phyloP scores from a whole-genome alignment of 2,888 invertebrate genomes.

The Cheilosia soror region DNA sequence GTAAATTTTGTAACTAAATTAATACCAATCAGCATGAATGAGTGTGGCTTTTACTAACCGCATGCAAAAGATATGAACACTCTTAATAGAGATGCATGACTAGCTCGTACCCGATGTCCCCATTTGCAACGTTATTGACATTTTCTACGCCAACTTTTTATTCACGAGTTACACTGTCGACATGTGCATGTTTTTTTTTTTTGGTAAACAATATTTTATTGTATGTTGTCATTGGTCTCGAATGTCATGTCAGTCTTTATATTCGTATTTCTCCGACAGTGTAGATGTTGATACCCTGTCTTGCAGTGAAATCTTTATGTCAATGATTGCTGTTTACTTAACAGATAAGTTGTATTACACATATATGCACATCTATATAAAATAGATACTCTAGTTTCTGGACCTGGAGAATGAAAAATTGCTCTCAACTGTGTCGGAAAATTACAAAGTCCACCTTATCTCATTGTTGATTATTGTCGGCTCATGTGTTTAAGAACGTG shows the following conservation, averaged over 20 bases:
- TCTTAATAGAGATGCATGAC: background rate
- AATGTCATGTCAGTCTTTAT: constrained; percentile 23
- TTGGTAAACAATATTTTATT: background rate
- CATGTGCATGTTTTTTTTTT: constrained; percentile 8
- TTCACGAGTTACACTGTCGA: background rate
- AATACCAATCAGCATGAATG: no score
- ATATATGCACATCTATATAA: background rate
- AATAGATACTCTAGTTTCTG: constrained; percentile 13
- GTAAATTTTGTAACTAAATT: no score
- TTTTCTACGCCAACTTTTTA: constrained; percentile 7
- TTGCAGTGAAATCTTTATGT: constrained; percentile 45
- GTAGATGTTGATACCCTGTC: constrained; percentile 8
- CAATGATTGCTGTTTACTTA: constrained; percentile 25
- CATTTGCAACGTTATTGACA: constrained; percentile 40
- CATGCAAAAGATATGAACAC: background rate
- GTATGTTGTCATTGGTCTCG: constrained; percentile 9
- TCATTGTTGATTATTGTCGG: background rate
- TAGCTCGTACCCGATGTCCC: constrained; percentile 14
- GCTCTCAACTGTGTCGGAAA: background rate
- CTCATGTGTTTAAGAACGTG: background rate
- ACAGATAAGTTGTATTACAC: constrained; percentile 1
- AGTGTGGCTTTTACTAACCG: background rate
- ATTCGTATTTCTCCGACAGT: background rate
- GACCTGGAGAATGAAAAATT: background rate
- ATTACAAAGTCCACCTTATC: constrained; percentile 36